Evolutionary conservation across 2,888 invertebrate genomes (phyloP), one percentile per base, ranked within the genome.

Genomic region (Pyrochroa serraticornis): DNA sequence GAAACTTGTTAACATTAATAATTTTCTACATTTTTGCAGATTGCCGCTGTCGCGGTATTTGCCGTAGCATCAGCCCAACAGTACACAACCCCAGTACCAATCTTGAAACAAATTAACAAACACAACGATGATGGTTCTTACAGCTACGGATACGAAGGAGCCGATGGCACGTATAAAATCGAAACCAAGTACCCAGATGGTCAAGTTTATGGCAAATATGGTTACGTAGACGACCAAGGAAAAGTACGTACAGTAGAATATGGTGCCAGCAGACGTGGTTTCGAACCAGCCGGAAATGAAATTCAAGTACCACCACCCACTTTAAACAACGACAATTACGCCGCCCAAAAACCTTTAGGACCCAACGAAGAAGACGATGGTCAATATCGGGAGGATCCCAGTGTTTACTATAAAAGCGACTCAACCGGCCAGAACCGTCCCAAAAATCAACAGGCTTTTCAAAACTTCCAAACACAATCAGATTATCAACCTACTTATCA

Each of bases 91-190:
- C 91, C 91, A 0, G 88, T 91, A 7, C 90, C 91, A 0, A 92
- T 92, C 74, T 81, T 92, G 45, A 91, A 91, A 76, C 92, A 92
- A 79, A 89, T 93, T 75, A 91, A 92, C 82, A 84, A 87, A 60
- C 92, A 93, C 77, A 92, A 93, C 75, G 92, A 91, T 64, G 93
- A 93, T 66, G 93, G 92, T 0, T 92, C 92, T 7, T 94, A 94
- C 80, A 92, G 91, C 69, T 93, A 89, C 72, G 93, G 93, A 0
- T 94, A 91, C 77, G 93, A 94, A 77, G 90, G 86, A 0, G 93
- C 92, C 0, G 93, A 94, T 72, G 92, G 92, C 7, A 87, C 90
- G 44, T 93, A 90, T 81, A 93, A 93, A 80, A 92, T 93, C 62
- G 93, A 93, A 77, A 92, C 93, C 0, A 93, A 93, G 77, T 90